Evolutionary conservation across 2,113 vertebrate genomes (phyloP).

Genomic region (Chitala chitala): DNA sequence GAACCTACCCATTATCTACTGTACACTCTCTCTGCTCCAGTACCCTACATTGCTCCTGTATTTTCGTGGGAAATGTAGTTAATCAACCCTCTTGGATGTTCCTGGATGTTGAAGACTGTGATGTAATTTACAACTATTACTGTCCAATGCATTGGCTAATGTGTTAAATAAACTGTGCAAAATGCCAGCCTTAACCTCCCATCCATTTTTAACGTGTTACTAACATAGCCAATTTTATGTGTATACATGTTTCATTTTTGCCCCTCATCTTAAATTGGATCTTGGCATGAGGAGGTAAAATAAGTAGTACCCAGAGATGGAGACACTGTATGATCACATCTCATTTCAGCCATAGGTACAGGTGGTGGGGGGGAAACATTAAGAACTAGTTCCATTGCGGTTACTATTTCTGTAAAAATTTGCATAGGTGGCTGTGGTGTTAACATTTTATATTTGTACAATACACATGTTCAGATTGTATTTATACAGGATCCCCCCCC

Average conservation of each 20-base stretch:
- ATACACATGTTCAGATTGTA: too few relatives aligned
- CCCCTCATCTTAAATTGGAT: not conserved
- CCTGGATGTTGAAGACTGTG: slow-evolving; percentile 25
- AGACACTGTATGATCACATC: too few relatives aligned
- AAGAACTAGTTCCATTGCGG: too few relatives aligned
- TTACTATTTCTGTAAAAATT: too few relatives aligned
- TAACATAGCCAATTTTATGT: not conserved
- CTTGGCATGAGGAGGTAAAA: too few relatives aligned
- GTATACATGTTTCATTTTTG: not conserved
- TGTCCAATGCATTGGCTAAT: slow-evolving; percentile 49
- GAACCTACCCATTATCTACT: slow-evolving; percentile 22
- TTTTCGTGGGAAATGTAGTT: slow-evolving; percentile 31
- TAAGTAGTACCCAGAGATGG: too few relatives aligned
- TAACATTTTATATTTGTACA: too few relatives aligned
- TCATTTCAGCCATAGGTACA: too few relatives aligned
- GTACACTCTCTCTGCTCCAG: slow-evolving; percentile 4
- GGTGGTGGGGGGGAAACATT: too few relatives aligned
- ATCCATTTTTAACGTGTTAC: not conserved
- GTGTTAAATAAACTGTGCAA: slow-evolving; percentile 41
- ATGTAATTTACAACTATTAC: slow-evolving; percentile 38
- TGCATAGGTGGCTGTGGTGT: too few relatives aligned
- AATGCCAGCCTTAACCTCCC: not conserved
- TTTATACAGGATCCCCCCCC: too few relatives aligned
- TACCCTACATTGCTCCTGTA: slow-evolving; percentile 26
- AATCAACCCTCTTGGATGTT: slow-evolving; percentile 28